These are phyloP conservation scores for Arctopsyche grandis DNA, from an alignment of 1,140 invertebrate species.

Conservation along the genomic window DNA sequence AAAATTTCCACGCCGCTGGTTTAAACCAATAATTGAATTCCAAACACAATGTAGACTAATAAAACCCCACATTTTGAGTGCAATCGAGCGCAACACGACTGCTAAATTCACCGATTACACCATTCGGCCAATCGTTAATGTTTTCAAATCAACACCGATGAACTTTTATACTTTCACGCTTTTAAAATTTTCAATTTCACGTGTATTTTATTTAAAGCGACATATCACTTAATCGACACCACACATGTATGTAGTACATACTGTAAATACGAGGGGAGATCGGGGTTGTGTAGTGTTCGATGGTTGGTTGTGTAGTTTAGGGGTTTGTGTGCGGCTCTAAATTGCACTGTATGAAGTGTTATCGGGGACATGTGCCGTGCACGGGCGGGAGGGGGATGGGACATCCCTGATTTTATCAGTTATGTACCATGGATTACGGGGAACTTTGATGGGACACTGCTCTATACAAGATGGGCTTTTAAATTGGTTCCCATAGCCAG, in stretches of 20 bases:
- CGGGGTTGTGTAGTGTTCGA: no score
- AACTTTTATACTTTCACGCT: neutral
- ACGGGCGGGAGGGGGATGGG: constrained; percentile 12
- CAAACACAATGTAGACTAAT: no score
- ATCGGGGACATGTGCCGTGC: constrained; percentile 4
- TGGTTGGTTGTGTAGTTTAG: no score
- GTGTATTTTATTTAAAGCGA: no score
- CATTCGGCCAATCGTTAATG: neutral
- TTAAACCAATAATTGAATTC: no score
- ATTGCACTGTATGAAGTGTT: constrained; percentile 16
- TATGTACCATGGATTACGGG: neutral
- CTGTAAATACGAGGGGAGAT: no score
- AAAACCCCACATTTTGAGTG: no score
- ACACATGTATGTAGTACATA: no score
- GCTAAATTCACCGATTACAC: neutral
- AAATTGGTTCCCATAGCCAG: neutral
- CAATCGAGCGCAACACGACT: neutral
- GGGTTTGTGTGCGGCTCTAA: neutral
- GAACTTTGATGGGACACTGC: neutral
- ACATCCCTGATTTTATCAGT: constrained; percentile 9
- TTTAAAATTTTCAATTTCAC: no score
- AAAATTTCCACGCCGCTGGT: no score
- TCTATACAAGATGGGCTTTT: neutral
- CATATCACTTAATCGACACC: no score
- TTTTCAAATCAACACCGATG: neutral